Evolutionary conservation across 1,140 invertebrate genomes (phyloP).

Genomic region (Agrypnia vestita): DNA sequence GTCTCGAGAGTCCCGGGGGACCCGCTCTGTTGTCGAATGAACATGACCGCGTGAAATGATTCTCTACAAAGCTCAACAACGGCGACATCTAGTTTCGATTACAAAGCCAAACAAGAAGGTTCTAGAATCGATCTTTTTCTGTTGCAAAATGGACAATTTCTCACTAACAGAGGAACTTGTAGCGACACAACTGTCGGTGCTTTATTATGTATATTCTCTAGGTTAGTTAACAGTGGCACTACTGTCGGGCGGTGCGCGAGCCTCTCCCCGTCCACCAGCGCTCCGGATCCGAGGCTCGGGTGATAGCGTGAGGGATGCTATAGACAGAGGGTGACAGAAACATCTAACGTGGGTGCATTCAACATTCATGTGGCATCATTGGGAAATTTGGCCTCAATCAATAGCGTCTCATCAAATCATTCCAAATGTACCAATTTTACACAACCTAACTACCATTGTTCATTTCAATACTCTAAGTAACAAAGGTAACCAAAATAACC

Average conservation of each 20-base stretch:
- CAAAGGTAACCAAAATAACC: too few relatives aligned
- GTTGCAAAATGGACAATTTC: conserved; percentile 61
- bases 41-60: conserved; percentile 45
- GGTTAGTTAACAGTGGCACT: too few relatives aligned
- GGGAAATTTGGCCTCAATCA: conserved; percentile 15
- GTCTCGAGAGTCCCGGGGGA: conserved; percentile 4
- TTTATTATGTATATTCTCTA: neutral
- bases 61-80: conserved; percentile 49
- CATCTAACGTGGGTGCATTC: conserved; percentile 48
- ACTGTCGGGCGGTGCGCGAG: neutral
- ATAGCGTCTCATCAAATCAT: too few relatives aligned
- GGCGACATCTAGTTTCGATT: conserved; percentile 43
- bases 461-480: too few relatives aligned
- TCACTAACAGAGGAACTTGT: conserved; percentile 60
- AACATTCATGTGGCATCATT: conserved; percentile 40
- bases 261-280: neutral
- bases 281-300: neutral
- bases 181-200: conserved; percentile 50
- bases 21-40: neutral
- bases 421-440: too few relatives aligned
- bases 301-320: conserved; percentile 39
- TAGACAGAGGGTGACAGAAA: conserved; percentile 47
- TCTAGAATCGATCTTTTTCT: conserved; percentile 55
- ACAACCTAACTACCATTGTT: too few relatives aligned
- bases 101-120: conserved; percentile 55